phyloP scores from a whole-genome alignment of 2,797 vertebrate genomes.

The Cottoperca gobio region DNA sequence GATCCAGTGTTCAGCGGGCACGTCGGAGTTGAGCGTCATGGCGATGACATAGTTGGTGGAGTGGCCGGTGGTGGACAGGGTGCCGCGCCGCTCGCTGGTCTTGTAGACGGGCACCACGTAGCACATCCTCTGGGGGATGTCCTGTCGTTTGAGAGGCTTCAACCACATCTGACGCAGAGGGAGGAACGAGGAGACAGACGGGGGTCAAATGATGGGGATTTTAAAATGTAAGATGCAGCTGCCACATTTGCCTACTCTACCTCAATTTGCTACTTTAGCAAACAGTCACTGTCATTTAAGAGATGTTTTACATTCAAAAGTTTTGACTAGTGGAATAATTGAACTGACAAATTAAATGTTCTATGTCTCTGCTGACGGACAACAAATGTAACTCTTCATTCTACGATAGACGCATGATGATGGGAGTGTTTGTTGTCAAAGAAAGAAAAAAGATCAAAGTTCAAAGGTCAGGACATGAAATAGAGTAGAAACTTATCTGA shows the following conservation, averaged over 20 bases:
- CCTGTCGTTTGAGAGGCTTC: conserved; percentile 85
- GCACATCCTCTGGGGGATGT: conserved; percentile 84
- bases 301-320: not conserved
- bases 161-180: conserved; percentile 88
- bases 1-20: conserved; percentile 88
- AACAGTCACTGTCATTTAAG: not conserved
- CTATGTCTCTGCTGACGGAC: not conserved
- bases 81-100: conserved; percentile 90
- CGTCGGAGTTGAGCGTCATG: conserved; percentile 86
- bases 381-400: not conserved
- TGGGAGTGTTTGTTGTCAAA: not conserved
- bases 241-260: not conserved
- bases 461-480: conserved; percentile 4
- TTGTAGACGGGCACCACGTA: conserved; percentile 90
- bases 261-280: not conserved
- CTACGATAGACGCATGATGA: not conserved
- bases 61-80: conserved; percentile 90
- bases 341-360: not conserved
- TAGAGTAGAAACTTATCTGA: not conserved
- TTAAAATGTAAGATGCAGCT: not conserved
- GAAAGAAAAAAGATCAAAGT: not conserved
- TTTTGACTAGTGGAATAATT: conserved; percentile 17
- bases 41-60: conserved; percentile 91
- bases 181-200: not conserved
- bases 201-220: not conserved